Conservation (phyloP, 1,140 invertebrate species). For the Papilio dardanus region DNA sequence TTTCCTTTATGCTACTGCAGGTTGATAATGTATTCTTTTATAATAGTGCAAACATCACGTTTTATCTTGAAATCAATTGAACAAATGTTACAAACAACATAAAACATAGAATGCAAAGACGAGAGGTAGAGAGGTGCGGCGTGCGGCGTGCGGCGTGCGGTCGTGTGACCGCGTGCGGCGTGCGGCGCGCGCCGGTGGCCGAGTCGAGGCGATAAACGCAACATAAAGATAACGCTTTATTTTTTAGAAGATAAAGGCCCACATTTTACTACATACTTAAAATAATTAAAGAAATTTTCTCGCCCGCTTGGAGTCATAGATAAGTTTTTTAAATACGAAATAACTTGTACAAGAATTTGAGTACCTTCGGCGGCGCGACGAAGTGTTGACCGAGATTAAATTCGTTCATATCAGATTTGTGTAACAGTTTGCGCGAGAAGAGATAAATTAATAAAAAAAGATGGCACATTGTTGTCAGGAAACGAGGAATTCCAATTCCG, state of each 20-base stretch:
- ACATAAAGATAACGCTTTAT: constrained; percentile 22
- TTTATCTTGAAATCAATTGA: background rate
- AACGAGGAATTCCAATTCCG: constrained; percentile 9
- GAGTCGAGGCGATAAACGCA: background rate
- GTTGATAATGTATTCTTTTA: no score
- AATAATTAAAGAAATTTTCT: constrained; percentile 17
- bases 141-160: background rate
- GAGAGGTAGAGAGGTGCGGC: no score
- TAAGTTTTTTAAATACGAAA: constrained; percentile 3
- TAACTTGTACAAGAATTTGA: background rate
- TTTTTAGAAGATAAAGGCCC: background rate
- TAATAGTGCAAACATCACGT: no score
- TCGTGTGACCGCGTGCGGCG: background rate
- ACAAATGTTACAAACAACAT: background rate
- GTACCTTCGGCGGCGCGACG: background rate
- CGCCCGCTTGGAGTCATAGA: background rate
- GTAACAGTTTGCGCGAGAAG: background rate
- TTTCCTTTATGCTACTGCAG: no score
- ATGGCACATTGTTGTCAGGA: background rate
- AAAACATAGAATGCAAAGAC: background rate
- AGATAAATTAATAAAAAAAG: background rate
- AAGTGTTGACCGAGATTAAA: background rate
- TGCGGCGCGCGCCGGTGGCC: background rate
- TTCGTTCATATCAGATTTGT: background rate
- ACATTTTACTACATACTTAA: constrained; percentile 9